Evolutionary conservation across 2,888 invertebrate species (phyloP), one percentile per base, ranked within the genome.

Genomic region (Marronus borbonicus): DNA sequence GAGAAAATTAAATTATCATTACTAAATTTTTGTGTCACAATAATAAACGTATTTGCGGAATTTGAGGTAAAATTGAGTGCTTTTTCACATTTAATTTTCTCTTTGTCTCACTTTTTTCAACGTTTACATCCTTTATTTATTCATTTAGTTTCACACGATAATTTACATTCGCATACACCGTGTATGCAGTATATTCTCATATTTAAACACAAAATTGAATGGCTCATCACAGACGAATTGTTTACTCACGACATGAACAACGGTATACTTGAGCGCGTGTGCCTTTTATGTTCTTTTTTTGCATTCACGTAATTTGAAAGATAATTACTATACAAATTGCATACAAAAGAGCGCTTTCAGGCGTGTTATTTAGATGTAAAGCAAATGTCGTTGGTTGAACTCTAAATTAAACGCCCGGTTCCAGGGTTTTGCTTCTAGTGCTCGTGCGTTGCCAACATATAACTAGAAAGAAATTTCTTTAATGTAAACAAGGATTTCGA

Each of bases 281-380:
- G 39, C 20, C 58, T 72, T 72, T 58, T 44, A 44, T 12, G 0
- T 36, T 36, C 44, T 44, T 44, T 44, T 44, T 44, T 44, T 44
- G 1, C 44, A 8, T 44, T 58, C 55, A 10, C 10, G 39, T 58
- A 39, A 31, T 39, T 39, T 49, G 5, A n/a, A 55, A 36, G 17
- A 58, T 55, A 58, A 55, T 55, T 55, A 58, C 58, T 39, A 72
- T 24, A 72, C 58, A 72, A 72, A 72, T 72, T 72, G 39, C 44
- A 60, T 20, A 58, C 60, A 58, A 58, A 72, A 20, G 49, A 17
- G 58, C 3, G 50, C 58, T 58, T 55, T 52, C 58, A 39, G 58
- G 52, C 72, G 72, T 72, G 58, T 58, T 72, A 58, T 72, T 72
- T 72, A 58, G 72, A 72, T 60, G 60, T 58, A 58, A 72, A 72